These are phyloP conservation scores for Pelochelys cantorii DNA, from an alignment of 2,797 vertebrate genomes.

Conservation along the genomic window DNA sequence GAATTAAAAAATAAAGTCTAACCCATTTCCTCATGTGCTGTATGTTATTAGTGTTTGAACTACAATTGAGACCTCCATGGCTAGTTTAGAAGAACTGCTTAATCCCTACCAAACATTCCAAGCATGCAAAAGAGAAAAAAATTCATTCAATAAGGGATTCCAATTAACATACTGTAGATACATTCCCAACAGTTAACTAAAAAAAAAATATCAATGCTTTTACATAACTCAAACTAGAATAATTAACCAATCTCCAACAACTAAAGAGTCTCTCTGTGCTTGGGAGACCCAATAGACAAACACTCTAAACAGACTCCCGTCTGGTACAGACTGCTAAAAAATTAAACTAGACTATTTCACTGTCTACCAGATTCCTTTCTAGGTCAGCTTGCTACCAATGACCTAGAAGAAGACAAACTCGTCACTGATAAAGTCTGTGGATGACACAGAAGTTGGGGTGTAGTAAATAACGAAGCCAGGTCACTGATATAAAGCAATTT, in stretches of 20 bases:
- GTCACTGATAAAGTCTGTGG: not conserved
- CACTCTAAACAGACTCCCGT: not conserved
- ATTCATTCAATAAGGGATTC: not conserved
- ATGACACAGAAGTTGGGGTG: not conserved
- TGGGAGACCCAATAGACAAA: not conserved
- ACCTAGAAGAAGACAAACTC: not conserved
- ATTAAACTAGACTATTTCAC: not conserved
- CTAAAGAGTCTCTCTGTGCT: not conserved
- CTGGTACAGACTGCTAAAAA: not conserved
- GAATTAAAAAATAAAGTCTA: not conserved
- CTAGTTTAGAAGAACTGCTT: not conserved
- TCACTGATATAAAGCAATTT: not conserved
- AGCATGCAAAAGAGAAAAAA: not conserved
- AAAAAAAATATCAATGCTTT: fast-evolving
- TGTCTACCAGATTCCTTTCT: not conserved
- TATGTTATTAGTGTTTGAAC: not conserved
- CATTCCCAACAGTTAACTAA: fast-evolving
- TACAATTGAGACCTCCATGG: fast-evolving
- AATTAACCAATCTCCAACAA: fast-evolving
- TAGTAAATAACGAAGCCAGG: not conserved
- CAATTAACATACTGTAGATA: fast-evolving
- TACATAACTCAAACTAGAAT: fast-evolving
- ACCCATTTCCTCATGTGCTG: fast-evolving
- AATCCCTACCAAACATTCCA: not conserved
- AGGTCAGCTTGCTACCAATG: not conserved